Evolutionary conservation across 1,140 invertebrate genomes (phyloP).

Genomic region (Helicoverpa zea): DNA sequence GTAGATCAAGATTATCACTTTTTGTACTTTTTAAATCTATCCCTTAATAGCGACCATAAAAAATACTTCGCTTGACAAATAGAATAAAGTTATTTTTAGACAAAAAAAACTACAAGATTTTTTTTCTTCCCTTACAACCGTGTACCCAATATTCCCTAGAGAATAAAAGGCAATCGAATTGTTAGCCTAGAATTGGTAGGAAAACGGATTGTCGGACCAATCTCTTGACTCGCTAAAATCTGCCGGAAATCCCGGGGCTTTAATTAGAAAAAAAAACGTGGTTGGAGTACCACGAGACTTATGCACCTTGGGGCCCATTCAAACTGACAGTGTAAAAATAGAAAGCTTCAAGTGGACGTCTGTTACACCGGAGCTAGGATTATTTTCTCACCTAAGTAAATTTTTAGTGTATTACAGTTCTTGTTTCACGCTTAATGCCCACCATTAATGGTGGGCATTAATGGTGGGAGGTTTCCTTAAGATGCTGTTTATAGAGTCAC

Average conservation of each 20-base stretch:
- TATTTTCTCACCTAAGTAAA: neutral
- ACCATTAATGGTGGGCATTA: no score
- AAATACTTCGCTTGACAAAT: no score
- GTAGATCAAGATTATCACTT: no score
- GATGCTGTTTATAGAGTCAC: no score
- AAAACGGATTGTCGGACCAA: constrained; percentile 12
- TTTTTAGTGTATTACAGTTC: neutral
- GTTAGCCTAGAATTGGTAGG: constrained; percentile 5
- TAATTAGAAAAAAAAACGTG: constrained; percentile 58
- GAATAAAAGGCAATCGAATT: constrained; percentile 24
- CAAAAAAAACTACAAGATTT: neutral
- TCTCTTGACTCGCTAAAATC: constrained; percentile 40
- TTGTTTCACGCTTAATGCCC: neutral
- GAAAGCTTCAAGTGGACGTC: constrained; percentile 44
- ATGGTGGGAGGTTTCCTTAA: no score
- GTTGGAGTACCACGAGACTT: constrained; percentile 49
- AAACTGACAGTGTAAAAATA: constrained; percentile 61
- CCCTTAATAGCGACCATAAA: no score
- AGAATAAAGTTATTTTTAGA: no score
- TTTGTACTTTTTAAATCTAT: no score
- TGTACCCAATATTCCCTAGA: neutral
- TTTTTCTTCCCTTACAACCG: neutral
- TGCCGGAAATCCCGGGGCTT: constrained; percentile 49
- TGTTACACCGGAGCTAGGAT: constrained; percentile 48
- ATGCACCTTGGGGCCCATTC: constrained; percentile 55